Percentiles rank a stretch among this genome's conserved stretches.
Evolutionary conservation across 2,113 vertebrate species (phyloP).

Genomic region (Pipra filicauda): DNA sequence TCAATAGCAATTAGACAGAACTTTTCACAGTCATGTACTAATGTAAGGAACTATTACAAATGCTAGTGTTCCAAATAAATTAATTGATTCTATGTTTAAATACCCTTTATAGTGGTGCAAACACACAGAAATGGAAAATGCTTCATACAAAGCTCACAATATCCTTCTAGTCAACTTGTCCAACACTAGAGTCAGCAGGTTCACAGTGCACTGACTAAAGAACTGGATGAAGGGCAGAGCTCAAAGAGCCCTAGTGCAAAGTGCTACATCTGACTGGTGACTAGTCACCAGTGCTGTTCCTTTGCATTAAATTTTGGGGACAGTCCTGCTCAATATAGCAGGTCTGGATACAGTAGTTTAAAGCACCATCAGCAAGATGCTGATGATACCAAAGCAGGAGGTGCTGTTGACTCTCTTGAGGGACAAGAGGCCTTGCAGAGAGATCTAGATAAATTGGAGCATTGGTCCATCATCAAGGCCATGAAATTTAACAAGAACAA

Average conservation of each 20-base stretch:
- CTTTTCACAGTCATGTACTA: not conserved
- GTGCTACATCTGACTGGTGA: not conserved
- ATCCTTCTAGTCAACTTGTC: not conserved
- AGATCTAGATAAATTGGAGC: not conserved
- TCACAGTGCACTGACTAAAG: not conserved
- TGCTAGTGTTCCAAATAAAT: not conserved
- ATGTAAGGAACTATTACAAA: not conserved
- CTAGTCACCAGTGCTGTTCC: not conserved
- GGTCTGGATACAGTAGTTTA: not conserved
- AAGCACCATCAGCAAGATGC: not conserved
- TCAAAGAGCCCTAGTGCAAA: not conserved
- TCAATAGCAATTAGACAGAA: not conserved
- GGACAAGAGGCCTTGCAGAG: not conserved
- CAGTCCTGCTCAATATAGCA: not conserved
- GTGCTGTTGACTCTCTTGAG: not conserved
- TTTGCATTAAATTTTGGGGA: not conserved
- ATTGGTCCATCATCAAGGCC: not conserved
- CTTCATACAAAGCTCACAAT: not conserved
- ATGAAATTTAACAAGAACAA: not conserved
- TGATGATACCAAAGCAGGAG: not conserved
- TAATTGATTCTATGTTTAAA: not conserved
- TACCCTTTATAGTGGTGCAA: not conserved
- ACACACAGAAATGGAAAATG: not conserved
- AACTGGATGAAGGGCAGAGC: not conserved
- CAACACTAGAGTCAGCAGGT: not conserved